These are phyloP conservation scores for Sphinx pinastri DNA, from an alignment of 2,888 invertebrate species.

Conservation along the genomic window DNA sequence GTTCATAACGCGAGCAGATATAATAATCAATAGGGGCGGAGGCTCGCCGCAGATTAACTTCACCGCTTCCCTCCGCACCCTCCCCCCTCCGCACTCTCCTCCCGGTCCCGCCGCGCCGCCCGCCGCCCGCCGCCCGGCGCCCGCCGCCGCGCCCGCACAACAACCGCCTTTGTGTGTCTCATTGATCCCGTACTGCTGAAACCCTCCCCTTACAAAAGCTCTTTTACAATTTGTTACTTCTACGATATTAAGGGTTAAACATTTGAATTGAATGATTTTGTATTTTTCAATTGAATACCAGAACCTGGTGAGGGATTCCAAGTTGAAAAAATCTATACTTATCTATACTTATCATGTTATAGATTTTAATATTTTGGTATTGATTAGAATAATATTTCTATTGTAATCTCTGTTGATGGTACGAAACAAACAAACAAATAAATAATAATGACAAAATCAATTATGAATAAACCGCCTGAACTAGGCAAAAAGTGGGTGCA, in stretches of 20 bases:
- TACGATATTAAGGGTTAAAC: not conserved
- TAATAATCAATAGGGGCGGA: slow-evolving; percentile 21
- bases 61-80: not conserved
- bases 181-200: not conserved
- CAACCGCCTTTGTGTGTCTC: slow-evolving; percentile 11
- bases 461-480: too few relatives aligned
- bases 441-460: too few relatives aligned
- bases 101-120: not conserved
- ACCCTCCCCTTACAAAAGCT: not conserved
- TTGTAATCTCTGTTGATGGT: too few relatives aligned
- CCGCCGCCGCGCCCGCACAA: not conserved
- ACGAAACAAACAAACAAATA: too few relatives aligned
- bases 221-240: not conserved
- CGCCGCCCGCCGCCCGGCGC: not conserved
- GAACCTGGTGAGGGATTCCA: too few relatives aligned
- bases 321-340: too few relatives aligned
- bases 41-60: slow-evolving; percentile 23
- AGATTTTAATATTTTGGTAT: too few relatives aligned
- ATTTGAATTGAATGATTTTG: not conserved
- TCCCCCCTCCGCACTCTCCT: not conserved
- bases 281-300: not conserved
- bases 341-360: too few relatives aligned
- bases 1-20: slow-evolving; percentile 20
- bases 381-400: too few relatives aligned
- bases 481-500: too few relatives aligned